Conservation (phyloP, 2,888 invertebrate species). For the Fragum whitleyi region DNA sequence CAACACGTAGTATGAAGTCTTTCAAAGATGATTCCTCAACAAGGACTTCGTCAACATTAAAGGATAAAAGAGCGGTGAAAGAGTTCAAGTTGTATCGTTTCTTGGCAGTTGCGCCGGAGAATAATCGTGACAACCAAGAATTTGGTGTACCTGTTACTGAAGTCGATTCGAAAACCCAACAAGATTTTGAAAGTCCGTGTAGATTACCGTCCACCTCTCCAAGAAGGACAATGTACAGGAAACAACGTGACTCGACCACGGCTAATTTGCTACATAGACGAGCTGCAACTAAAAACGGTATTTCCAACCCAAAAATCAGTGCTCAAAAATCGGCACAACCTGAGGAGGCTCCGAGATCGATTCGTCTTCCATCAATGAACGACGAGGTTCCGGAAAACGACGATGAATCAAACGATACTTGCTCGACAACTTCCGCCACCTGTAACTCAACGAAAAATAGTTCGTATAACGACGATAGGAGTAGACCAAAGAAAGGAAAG, state of each 20-base stretch:
- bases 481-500: slow-evolving; percentile 57
- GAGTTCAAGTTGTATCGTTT: slow-evolving; percentile 75
- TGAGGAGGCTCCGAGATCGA: slow-evolving; percentile 25
- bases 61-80: slow-evolving; percentile 48
- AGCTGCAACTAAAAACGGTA: slow-evolving; percentile 34
- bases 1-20: slow-evolving; percentile 1
- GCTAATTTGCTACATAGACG: slow-evolving; percentile 58
- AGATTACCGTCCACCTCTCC: slow-evolving; percentile 16
- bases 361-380: slow-evolving; percentile 51
- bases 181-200: background rate
- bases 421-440: slow-evolving; percentile 64
- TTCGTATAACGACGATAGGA: slow-evolving; percentile 26
- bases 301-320: background rate
- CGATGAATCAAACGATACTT: slow-evolving; percentile 44
- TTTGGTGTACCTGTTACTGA: slow-evolving; percentile 44
- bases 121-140: slow-evolving; percentile 27
- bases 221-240: slow-evolving; percentile 28
- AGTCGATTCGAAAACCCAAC: background rate
- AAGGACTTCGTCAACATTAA: background rate
- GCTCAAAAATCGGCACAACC: slow-evolving; percentile 16
- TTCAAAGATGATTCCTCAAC: slow-evolving; percentile 7
- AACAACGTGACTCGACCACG: slow-evolving; percentile 44
- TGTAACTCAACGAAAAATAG: slow-evolving; percentile 57
- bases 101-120: slow-evolving; percentile 70
- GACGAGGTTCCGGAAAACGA: slow-evolving; percentile 28